Base-by-base conservation (phyloP, 2,888 invertebrate genomes). In the Lochmaea crataegi region DNA sequence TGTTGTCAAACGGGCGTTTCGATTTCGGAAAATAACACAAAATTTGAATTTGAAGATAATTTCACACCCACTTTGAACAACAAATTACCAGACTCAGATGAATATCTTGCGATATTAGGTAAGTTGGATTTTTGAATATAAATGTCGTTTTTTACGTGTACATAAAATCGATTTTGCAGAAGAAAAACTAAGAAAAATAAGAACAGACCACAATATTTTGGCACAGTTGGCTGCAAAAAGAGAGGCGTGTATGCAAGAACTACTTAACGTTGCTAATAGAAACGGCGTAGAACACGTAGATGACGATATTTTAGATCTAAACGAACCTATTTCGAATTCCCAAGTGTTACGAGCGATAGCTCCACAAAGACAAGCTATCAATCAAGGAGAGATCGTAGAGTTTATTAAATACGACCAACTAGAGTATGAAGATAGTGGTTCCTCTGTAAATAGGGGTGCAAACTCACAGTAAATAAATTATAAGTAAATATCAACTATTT, bases 321-420 rank as follows among this genome's bases (percentile, higher is more conserved):
- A 89, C 45, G 83, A 85, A 38, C 88, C 89, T 7, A 79, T 89
- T 3, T 82, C 83, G 38, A 85, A 85, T 75, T 84, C 84, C 1
- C 78, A 82, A 56, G 79, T 90, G 41, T 83, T 88, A 66, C 85
- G 89, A 61, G 87, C 88, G 58, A 80, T 90, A 66, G 83, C 87
- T 42, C 90, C 90, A 0, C 86, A 89, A 22, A 83, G 82, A 68
- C 89, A 89, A 76, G 88, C 90, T 0, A 75, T 90, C 12, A 89
- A 86, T 32, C 84, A 88, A 42, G 89, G 90, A 2, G 90, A 90
- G 84, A 84, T 87, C 1, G 87, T 89, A 1, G 87, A 88, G 71
- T 87, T 90, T 68, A 84, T 90, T 0, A 86, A 89, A 57, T 87
- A 89, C 88, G 90, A 90, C 82, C 88, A 89, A 67, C 81, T 90